These are phyloP conservation scores for Agapostemon virescens DNA, from an alignment of 2,888 invertebrate genomes.

Conservation along the genomic window DNA sequence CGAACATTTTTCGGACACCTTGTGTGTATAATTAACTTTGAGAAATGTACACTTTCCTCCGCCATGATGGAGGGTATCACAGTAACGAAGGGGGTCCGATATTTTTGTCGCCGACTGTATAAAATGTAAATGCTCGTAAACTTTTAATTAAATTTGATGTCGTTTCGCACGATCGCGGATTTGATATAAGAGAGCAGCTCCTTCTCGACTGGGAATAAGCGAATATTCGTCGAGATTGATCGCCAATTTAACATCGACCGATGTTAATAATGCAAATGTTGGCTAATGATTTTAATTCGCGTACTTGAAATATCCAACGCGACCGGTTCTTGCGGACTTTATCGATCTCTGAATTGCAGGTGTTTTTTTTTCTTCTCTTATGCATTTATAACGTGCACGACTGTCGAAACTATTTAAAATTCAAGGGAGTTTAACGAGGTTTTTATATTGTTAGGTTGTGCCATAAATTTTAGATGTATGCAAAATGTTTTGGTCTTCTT, in stretches of 20 bases:
- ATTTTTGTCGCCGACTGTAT: background rate
- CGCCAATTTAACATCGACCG: background rate
- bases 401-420: too few relatives aligned
- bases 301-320: background rate
- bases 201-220: background rate
- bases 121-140: background rate
- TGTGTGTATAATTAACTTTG: too few relatives aligned
- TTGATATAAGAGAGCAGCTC: background rate
- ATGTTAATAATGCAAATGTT: background rate
- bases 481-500: too few relatives aligned
- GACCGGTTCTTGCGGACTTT: background rate
- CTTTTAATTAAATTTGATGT: slow-evolving; percentile 11
- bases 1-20: too few relatives aligned
- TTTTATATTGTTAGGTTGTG: too few relatives aligned
- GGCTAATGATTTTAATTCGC: background rate
- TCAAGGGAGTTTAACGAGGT: too few relatives aligned
- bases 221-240: background rate
- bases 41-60: background rate
- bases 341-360: background rate
- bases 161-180: background rate
- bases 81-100: background rate
- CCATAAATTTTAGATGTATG: too few relatives aligned
- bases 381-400: background rate
- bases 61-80: background rate
- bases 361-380: background rate